These are phyloP conservation scores for Cavia aperea DNA, from an alignment of 2,113 vertebrate genomes.

Conservation along the genomic window DNA sequence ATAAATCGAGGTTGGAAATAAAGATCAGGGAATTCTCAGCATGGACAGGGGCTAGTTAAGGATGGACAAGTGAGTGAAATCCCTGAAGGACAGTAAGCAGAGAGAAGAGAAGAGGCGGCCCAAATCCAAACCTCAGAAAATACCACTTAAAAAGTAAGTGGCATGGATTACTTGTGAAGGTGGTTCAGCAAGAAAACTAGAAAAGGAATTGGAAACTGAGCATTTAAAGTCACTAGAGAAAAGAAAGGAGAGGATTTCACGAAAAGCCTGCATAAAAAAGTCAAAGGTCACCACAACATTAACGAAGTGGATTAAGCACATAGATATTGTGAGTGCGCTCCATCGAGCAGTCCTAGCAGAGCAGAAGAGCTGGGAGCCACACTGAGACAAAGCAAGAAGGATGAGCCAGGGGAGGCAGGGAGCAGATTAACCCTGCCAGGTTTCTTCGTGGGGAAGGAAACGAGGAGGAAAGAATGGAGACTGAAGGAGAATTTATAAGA, in stretches of 20 bases:
- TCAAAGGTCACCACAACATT: background rate
- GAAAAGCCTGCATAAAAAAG: background rate
- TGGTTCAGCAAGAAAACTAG: background rate
- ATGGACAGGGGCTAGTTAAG: background rate
- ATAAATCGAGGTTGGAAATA: constrained; percentile 26
- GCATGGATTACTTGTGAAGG: background rate
- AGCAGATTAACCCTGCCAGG: background rate
- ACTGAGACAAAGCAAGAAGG: background rate
- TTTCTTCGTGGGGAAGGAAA: background rate
- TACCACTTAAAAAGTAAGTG: background rate
- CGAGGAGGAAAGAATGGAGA: background rate
- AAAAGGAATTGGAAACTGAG: background rate
- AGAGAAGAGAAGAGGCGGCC: constrained; percentile 19
- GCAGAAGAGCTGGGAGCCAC: background rate
- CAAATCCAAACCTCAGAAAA: constrained; percentile 14
- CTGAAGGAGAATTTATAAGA: background rate
- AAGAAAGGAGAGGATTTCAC: background rate
- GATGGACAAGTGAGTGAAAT: background rate
- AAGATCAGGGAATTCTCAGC: background rate
- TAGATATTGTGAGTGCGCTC: background rate
- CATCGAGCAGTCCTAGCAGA: background rate
- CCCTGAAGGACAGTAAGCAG: background rate
- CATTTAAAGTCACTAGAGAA: background rate
- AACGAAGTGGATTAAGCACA: background rate
- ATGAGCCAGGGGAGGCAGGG: background rate